A percentile compares a stretch with the other conserved stretches of the same genome.
phyloP scores from a whole-genome alignment of 2,797 vertebrate species.

The Acanthornis magna region DNA sequence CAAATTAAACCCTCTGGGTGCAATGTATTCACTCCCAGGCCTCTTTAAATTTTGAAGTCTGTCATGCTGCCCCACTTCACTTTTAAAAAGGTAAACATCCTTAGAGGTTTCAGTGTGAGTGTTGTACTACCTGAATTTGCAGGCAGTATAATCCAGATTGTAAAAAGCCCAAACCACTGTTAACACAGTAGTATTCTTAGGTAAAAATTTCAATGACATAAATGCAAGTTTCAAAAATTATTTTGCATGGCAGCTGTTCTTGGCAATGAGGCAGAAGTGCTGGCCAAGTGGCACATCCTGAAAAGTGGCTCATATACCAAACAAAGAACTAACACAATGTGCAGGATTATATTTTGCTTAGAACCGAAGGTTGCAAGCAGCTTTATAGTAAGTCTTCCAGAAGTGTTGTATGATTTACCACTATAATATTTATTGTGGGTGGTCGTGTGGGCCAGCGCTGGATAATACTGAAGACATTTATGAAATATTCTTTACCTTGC shows the following conservation, averaged over 20 bases:
- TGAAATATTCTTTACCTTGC: conserved; percentile 57
- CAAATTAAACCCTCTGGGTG: neutral
- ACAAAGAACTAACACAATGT: neutral
- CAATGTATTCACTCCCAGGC: fast-evolving
- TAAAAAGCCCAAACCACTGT: neutral
- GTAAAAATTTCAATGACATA: neutral
- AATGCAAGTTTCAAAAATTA: neutral
- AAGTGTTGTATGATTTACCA: conserved; percentile 13
- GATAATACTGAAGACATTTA: conserved; percentile 35
- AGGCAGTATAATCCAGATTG: neutral
- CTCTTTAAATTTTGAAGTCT: neutral
- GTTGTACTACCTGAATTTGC: neutral
- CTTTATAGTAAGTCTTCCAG: conserved; percentile 14
- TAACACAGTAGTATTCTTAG: neutral
- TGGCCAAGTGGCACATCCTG: neutral
- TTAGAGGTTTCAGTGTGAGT: neutral
- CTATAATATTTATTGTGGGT: conserved; percentile 45
- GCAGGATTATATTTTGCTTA: conserved; percentile 3
- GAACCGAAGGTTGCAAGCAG: neutral
- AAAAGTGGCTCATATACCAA: neutral
- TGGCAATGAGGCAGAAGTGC: neutral
- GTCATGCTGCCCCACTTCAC: neutral
- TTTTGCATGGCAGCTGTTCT: neutral
- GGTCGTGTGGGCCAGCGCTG: neutral
- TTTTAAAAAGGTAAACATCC: neutral